These are phyloP conservation scores for Zygothrica quintamaculata DNA, from an alignment of 2,888 invertebrate genomes.

Conservation along the genomic window DNA sequence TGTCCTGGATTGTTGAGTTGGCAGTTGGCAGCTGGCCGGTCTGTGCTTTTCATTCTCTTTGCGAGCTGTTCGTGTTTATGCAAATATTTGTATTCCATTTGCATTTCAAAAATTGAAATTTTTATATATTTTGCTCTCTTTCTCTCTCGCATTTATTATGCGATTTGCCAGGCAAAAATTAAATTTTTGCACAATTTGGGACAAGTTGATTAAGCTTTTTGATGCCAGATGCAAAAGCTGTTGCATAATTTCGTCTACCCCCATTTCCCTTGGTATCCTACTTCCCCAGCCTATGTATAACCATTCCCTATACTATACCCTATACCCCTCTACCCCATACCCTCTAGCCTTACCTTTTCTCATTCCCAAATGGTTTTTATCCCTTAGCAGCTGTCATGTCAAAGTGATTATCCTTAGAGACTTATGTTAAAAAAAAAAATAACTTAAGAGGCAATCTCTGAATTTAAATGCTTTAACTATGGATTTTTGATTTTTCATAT, in stretches of 20 bases:
- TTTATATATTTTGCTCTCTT: conserved; percentile 57
- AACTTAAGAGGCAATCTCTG: too few relatives aligned
- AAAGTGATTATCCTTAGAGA: conserved; percentile 24
- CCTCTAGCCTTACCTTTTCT: too few relatives aligned
- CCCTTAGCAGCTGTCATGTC: conserved; percentile 11
- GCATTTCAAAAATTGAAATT: conserved; percentile 80
- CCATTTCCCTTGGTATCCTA: neutral
- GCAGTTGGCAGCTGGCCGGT: conserved; percentile 50
- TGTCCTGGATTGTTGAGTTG: conserved; percentile 21
- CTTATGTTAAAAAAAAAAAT: too few relatives aligned
- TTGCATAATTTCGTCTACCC: conserved; percentile 46
- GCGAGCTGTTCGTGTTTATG: conserved; percentile 66
- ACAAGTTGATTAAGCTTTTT: conserved; percentile 76
- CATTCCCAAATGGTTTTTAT: neutral
- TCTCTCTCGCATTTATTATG: conserved; percentile 63
- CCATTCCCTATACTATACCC: neutral
- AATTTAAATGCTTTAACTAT: too few relatives aligned
- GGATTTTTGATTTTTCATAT: too few relatives aligned
- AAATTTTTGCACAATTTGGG: conserved; percentile 67
- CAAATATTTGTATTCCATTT: conserved; percentile 80
- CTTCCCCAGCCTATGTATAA: neutral
- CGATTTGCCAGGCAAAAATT: conserved; percentile 56
- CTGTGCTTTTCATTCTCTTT: conserved; percentile 43
- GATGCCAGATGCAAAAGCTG: conserved; percentile 60
- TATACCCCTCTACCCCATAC: too few relatives aligned